Base-by-base conservation (phyloP, 1,140 invertebrate genomes). In the Aphis craccivora region DNA sequence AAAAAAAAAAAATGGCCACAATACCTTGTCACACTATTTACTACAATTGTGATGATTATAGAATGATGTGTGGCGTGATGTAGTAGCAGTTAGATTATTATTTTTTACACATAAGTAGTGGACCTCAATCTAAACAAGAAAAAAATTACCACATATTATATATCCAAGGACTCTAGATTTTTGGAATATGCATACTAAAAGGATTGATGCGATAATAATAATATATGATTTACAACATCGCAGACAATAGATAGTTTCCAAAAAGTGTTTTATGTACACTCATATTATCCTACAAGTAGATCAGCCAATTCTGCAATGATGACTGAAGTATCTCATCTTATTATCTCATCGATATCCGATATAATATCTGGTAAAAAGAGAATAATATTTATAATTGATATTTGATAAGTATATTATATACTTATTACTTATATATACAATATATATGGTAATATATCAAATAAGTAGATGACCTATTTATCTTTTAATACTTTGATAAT, bases 51-150 rank as follows among this genome's bases (percentile, higher is more conserved):
- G 60, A 18, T 76, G n/a, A 76, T n/a, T 76, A 35, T 45, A 76
- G 60, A n/a, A 76, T n/a, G n/a, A 76, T n/a, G 60, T 76, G 60
- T 76, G 60, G 60, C n/a, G 30, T 76, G 60, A 76, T 76, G 60
- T 6, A n/a, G 60, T 6, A n/a, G 60, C 11, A n/a, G 60, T 76
- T 76, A 5, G 60, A 76, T 76, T 67, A 67, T 67, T 67, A 67
- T 67, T 18, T 67, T n/a, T 60, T 76, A 18, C n/a, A 76, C 4
- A 22, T 76, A n/a, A n/a, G 30, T 2, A 30, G 30, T 76, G n/a
- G 30, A 35, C 60, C 30, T 76, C n/a, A 76, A n/a, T 76, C 60
- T 76, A 30, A 35, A 30, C 2, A n/a, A 76, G n/a, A 76, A n/a
- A 76, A 60, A 76, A 76, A 76, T 76, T 76, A 18, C 60, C 60